Evolutionary conservation across 2,113 vertebrate genomes (phyloP).

Genomic region (Petrocephalus zakoni): DNA sequence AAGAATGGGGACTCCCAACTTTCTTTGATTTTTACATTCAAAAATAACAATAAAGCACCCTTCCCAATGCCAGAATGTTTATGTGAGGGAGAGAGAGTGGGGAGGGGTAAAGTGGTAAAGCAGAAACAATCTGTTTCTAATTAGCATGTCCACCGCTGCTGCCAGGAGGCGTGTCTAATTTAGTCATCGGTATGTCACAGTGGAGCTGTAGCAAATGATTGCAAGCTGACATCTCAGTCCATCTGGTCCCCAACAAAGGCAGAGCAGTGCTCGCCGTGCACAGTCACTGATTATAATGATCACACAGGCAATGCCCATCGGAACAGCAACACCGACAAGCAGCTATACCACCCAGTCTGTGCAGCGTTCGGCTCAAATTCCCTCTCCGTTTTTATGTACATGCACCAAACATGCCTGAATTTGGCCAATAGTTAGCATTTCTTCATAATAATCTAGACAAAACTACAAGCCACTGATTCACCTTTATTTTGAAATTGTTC

Average conservation of each 20-base stretch:
- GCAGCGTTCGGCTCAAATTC: slow-evolving; percentile 11
- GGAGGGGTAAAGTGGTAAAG: background rate
- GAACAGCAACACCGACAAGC: slow-evolving; percentile 12
- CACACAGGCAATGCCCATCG: background rate
- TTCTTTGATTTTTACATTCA: slow-evolving; percentile 13
- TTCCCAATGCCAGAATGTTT: slow-evolving; percentile 14
- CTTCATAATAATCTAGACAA: background rate
- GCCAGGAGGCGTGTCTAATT: slow-evolving; percentile 26
- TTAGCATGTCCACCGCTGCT: slow-evolving; percentile 17
- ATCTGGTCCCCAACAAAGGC: slow-evolving; percentile 15
- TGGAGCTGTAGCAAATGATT: background rate
- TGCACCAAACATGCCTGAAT: background rate
- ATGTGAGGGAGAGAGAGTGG: background rate
- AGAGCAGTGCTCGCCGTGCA: background rate
- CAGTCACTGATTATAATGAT: slow-evolving; percentile 1
- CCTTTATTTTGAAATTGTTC: background rate
- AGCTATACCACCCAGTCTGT: background rate
- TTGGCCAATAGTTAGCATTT: background rate
- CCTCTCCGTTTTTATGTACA: background rate
- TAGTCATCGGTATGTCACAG: slow-evolving; percentile 15
- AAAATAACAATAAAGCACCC: slow-evolving; percentile 8
- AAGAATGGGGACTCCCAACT: background rate
- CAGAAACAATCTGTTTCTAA: slow-evolving; percentile 23
- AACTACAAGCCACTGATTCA: background rate
- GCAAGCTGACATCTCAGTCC: slow-evolving; percentile 18